Conservation (phyloP, 2,113 vertebrate genomes). For the Axis porcinus region DNA sequence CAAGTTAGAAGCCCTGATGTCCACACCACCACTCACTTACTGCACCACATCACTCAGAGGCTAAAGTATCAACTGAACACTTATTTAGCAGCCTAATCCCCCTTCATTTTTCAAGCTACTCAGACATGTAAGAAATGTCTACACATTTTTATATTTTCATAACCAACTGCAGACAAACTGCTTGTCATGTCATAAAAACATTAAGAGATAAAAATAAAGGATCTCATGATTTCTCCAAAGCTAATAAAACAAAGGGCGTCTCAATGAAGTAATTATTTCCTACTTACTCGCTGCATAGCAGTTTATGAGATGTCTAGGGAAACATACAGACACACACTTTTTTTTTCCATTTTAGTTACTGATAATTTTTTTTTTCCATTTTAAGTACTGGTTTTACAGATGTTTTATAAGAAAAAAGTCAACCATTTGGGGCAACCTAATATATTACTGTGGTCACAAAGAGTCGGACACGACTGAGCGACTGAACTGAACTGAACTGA, state of each 20-base stretch:
- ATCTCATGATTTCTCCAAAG: not conserved
- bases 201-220: slow-evolving; percentile 17
- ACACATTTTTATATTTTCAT: not conserved
- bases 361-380: not conserved
- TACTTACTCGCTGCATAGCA: not conserved
- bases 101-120: not conserved
- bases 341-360: not conserved
- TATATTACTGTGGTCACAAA: not conserved
- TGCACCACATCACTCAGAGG: not conserved
- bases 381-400: not conserved
- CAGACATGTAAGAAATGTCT: not conserved
- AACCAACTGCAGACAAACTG: not conserved
- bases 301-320: not conserved
- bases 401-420: not conserved
- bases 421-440: not conserved
- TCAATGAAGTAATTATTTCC: not conserved
- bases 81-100: not conserved
- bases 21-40: not conserved
- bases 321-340: not conserved
- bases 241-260: not conserved
- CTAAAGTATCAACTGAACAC: not conserved
- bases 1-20: not conserved
- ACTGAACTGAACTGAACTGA: too few relatives aligned
- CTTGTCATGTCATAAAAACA: not conserved
- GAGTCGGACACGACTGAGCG: too few relatives aligned